Conservation (phyloP, 2,797 vertebrate species). For the Macropodus opercularis region DNA sequence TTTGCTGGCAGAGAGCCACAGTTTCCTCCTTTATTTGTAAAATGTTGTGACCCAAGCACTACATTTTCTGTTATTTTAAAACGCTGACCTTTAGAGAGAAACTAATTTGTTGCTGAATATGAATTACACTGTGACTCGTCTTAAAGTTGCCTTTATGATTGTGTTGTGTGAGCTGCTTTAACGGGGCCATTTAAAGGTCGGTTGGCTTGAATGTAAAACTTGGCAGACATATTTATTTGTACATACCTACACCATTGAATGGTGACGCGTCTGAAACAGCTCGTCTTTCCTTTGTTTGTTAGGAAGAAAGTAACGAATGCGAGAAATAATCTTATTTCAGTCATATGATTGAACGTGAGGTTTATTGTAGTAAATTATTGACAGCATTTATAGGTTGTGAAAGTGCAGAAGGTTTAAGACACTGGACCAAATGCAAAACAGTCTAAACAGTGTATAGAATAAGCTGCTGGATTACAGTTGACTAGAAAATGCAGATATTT, state of each 20-base stretch:
- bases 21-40: constrained; percentile 56
- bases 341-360: constrained; percentile 16
- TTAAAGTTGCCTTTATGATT: constrained; percentile 76
- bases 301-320: constrained; percentile 14
- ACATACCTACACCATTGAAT: constrained; percentile 27
- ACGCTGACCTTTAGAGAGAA: constrained; percentile 43
- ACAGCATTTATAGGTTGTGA: constrained; percentile 33
- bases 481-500: neutral
- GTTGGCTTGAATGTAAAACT: constrained; percentile 77
- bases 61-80: constrained; percentile 43
- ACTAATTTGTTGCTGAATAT: constrained; percentile 43
- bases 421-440: constrained; percentile 34
- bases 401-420: constrained; percentile 28
- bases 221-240: constrained; percentile 42
- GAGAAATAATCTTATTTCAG: constrained; percentile 34
- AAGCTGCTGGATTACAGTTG: constrained; percentile 20
- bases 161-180: constrained; percentile 52
- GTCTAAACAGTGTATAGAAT: constrained; percentile 4
- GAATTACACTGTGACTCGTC: constrained; percentile 73
- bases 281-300: constrained; percentile 13
- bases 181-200: constrained; percentile 38
- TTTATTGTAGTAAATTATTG: constrained; percentile 29
- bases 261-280: constrained; percentile 14
- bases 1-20: constrained; percentile 51
- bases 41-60: constrained; percentile 58